phyloP scores from a whole-genome alignment of 2,113 vertebrate genomes.

The Cebus imitator region DNA sequence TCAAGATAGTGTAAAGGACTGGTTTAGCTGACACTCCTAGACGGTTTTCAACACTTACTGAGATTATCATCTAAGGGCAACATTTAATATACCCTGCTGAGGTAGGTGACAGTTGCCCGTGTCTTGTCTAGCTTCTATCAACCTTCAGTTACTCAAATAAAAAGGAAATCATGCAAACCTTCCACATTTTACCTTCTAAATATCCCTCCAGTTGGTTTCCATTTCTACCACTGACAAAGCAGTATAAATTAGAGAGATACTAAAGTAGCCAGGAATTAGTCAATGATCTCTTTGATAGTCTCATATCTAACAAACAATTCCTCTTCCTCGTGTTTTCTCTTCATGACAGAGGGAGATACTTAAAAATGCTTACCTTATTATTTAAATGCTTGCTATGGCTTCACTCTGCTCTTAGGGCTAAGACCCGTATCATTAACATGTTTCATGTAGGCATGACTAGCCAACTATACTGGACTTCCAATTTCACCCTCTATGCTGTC shows the following conservation, averaged over 20 bases:
- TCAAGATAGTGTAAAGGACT: neutral
- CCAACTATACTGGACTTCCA: neutral
- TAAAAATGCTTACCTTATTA: neutral
- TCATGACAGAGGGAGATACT: neutral
- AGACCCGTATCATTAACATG: neutral
- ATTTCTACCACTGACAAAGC: neutral
- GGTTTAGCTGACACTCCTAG: neutral
- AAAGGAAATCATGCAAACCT: neutral
- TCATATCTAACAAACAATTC: neutral
- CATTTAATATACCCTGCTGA: neutral
- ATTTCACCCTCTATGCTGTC: rapidly evolving
- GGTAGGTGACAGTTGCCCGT: neutral
- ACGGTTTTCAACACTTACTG: neutral
- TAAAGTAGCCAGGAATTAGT: neutral
- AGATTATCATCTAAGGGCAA: neutral
- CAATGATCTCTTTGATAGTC: neutral
- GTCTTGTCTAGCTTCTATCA: neutral
- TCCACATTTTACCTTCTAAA: neutral
- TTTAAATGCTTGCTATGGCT: neutral
- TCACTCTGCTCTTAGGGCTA: neutral
- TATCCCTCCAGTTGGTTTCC: neutral
- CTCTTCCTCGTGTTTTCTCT: neutral
- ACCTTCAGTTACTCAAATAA: neutral
- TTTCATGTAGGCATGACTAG: neutral
- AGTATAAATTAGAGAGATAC: no score